These are phyloP conservation scores for Drosophila ficusphila DNA, from an alignment of 1,140 invertebrate species.

Conservation along the genomic window DNA sequence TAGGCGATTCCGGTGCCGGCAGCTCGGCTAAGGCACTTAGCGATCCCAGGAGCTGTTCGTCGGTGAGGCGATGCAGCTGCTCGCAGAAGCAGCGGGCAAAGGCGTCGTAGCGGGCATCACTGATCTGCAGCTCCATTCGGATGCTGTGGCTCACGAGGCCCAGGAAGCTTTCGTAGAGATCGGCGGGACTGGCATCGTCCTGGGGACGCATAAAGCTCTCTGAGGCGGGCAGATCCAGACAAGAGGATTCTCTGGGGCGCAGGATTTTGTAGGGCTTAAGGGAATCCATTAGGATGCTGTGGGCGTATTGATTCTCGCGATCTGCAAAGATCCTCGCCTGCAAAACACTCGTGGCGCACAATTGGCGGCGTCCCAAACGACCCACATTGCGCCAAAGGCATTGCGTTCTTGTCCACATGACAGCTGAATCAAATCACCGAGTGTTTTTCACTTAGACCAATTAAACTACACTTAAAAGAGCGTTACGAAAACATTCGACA, in stretches of 20 bases:
- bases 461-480: neutral
- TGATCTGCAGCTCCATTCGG: conserved; percentile 54
- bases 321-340: conserved; percentile 54
- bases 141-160: conserved; percentile 76
- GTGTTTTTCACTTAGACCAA: neutral
- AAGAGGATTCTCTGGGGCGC: neutral
- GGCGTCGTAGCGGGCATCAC: conserved; percentile 73
- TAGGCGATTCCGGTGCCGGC: conserved; percentile 74
- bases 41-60: conserved; percentile 83
- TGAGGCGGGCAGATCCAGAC: neutral
- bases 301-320: conserved; percentile 77
- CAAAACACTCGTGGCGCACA: conserved; percentile 5
- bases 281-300: conserved; percentile 68
- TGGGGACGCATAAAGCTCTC: conserved; percentile 13
- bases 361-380: conserved; percentile 13
- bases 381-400: conserved; percentile 19
- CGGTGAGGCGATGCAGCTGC: conserved; percentile 82
- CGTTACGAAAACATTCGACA: conserved; percentile 16
- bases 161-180: conserved; percentile 82
- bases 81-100: conserved; percentile 84
- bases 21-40: conserved; percentile 73
- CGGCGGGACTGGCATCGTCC: neutral
- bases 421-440: no score
- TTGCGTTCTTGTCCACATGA: conserved; percentile 34
- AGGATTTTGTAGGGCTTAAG: conserved; percentile 72